These are phyloP conservation scores for Beroe ovata DNA, from an alignment of 37 sponge, comb jelly and placozoan genomes.

Conservation along the genomic window DNA sequence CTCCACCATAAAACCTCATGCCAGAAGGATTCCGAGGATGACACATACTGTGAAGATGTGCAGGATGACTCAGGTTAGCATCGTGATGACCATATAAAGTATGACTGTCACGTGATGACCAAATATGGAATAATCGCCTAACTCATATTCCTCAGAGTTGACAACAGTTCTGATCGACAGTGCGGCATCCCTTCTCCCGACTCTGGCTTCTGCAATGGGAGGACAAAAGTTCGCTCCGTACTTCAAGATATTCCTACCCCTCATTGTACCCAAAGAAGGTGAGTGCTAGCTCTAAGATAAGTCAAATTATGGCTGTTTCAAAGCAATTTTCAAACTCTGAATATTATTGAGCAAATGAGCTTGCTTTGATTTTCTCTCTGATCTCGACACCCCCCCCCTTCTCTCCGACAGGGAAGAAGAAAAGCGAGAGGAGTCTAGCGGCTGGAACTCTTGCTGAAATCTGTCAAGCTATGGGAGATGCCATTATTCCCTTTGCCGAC, in stretches of 20 bases:
- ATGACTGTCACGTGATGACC: too few species aligned
- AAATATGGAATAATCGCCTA: too few species aligned
- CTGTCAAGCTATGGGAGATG: neutral
- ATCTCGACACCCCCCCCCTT: too few species aligned
- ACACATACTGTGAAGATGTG: constrained; percentile 42
- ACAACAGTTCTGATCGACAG: constrained; percentile 25
- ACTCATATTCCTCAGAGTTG: constrained; percentile 33
- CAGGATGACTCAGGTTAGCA: constrained; percentile 23
- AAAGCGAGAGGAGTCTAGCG: constrained; percentile 14
- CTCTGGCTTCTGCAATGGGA: constrained; percentile 64
- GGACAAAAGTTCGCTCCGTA: constrained; percentile 47
- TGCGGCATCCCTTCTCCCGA: constrained; percentile 29
- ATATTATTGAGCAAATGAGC: too few species aligned
- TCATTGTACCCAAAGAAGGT: constrained; percentile 50
- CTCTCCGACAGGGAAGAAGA: constrained; percentile 17
- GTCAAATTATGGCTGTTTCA: too few species aligned
- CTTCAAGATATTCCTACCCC: constrained; percentile 61
- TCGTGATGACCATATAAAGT: too few species aligned
- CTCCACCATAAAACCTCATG: constrained; percentile 4
- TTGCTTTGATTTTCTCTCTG: too few species aligned
- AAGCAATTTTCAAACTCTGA: too few species aligned
- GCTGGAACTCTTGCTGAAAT: constrained; percentile 45
- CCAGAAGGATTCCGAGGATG: constrained; percentile 52
- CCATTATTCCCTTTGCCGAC: constrained; percentile 32
- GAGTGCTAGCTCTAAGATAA: too few species aligned